phyloP scores from a whole-genome alignment of 2,888 invertebrate species.

The Pollenia amentaria region DNA sequence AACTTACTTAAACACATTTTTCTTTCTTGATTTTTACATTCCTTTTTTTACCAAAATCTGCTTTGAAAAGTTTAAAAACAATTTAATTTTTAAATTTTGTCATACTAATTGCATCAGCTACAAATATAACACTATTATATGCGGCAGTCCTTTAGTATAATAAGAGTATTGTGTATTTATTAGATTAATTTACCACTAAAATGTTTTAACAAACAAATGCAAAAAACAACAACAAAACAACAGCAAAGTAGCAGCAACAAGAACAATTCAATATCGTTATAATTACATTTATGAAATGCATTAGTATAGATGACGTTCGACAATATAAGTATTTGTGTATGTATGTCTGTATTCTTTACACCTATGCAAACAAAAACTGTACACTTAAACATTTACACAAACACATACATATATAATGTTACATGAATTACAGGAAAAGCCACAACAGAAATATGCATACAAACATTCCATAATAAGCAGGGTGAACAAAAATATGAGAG shows the following conservation, averaged over 20 bases:
- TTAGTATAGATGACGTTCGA: constrained; percentile 22
- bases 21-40: too few species aligned
- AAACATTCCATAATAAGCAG: constrained; percentile 48
- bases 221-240: constrained; percentile 36
- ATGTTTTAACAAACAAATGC: constrained; percentile 62
- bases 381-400: not conserved
- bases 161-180: constrained; percentile 64
- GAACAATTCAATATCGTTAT: constrained; percentile 55
- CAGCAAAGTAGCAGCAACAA: constrained; percentile 8
- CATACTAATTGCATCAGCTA: not conserved
- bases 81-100: too few species aligned
- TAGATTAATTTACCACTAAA: constrained; percentile 70
- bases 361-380: not conserved
- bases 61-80: too few species aligned
- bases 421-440: constrained; percentile 15
- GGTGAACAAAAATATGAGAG: not conserved
- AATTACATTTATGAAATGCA: constrained; percentile 67
- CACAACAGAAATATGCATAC: constrained; percentile 40
- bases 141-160: constrained; percentile 13
- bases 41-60: too few species aligned
- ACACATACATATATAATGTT: not conserved
- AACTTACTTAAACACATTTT: too few species aligned
- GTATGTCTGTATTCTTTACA: not conserved
- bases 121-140: constrained; percentile 19
- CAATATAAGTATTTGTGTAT: not conserved